Evolutionary conservation across 2,797 vertebrate genomes (phyloP).

Genomic region (Sarcoramphus papa): DNA sequence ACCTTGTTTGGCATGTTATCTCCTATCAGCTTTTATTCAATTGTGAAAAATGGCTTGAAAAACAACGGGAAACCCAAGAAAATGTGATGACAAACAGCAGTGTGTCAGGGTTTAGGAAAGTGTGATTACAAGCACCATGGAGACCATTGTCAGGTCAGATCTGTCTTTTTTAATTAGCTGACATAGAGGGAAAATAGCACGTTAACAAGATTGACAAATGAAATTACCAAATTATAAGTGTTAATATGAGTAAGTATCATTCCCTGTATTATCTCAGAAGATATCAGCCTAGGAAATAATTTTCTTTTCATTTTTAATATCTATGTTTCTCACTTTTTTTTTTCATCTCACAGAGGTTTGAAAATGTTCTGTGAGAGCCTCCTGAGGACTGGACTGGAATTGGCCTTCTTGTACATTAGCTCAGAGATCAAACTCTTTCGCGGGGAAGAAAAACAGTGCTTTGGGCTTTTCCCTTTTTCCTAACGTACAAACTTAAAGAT

Average conservation of each 20-base stretch:
- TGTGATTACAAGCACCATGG: slow-evolving; percentile 16
- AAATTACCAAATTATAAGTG: neutral
- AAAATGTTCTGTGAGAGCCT: slow-evolving; percentile 14
- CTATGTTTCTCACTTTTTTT: neutral
- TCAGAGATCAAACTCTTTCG: neutral
- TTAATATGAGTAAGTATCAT: neutral
- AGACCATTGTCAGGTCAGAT: slow-evolving; percentile 23
- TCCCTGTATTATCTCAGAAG: neutral
- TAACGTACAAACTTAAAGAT: neutral
- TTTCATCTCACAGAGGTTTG: neutral
- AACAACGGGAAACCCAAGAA: neutral
- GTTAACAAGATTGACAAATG: neutral
- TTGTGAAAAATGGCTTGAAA: neutral
- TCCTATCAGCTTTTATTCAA: neutral
- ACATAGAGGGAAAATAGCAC: neutral
- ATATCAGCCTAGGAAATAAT: neutral
- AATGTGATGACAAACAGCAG: slow-evolving; percentile 17
- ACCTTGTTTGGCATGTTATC: neutral
- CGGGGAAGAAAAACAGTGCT: neutral
- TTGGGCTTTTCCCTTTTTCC: neutral
- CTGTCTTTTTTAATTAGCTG: slow-evolving; percentile 10
- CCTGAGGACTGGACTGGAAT: neutral
- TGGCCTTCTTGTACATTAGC: neutral
- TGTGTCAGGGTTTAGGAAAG: neutral
- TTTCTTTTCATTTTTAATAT: neutral